Conservation (phyloP, 1,140 invertebrate species). For the Lepidotrigona ventralis region DNA sequence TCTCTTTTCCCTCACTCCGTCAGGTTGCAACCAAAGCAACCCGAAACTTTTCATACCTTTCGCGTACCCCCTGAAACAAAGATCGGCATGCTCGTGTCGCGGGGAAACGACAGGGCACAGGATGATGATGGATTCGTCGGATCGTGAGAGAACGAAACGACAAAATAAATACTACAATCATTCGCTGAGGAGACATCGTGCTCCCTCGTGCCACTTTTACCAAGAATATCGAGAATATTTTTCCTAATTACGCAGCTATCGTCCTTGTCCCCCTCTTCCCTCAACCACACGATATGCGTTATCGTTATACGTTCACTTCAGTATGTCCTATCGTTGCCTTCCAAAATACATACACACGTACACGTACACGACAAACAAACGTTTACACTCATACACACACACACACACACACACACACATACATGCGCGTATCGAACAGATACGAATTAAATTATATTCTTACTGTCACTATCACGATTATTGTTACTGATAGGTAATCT, state of each 20-base stretch:
- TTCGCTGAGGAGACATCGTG: conserved; percentile 14
- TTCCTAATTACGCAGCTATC: conserved; percentile 57
- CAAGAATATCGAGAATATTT: conserved; percentile 32
- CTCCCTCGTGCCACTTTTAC: background rate
- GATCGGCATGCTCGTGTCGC: background rate
- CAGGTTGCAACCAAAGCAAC: conserved; percentile 7
- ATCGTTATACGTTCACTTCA: conserved; percentile 75
- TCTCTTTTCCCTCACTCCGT: background rate
- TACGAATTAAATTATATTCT: conserved; percentile 22
- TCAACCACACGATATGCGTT: conserved; percentile 13
- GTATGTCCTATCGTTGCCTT: conserved; percentile 76
- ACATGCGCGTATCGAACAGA: conserved; percentile 35
- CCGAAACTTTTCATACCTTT: conserved; percentile 37
- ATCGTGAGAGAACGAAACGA: conserved; percentile 1
- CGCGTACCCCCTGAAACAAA: conserved; percentile 51
- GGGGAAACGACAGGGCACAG: background rate
- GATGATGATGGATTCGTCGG: conserved; percentile 12
- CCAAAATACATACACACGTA: conserved; percentile 58
- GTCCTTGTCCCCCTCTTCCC: conserved; percentile 40
- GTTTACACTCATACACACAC: conserved; percentile 24
- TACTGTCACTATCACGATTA: background rate
- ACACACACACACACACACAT: conserved; percentile 1
- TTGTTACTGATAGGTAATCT: conserved; percentile 8
- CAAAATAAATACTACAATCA: conserved; percentile 8
- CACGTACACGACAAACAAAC: conserved; percentile 31